Evolutionary conservation across 2,113 vertebrate genomes (phyloP).

Genomic region (Merops nubicus): DNA sequence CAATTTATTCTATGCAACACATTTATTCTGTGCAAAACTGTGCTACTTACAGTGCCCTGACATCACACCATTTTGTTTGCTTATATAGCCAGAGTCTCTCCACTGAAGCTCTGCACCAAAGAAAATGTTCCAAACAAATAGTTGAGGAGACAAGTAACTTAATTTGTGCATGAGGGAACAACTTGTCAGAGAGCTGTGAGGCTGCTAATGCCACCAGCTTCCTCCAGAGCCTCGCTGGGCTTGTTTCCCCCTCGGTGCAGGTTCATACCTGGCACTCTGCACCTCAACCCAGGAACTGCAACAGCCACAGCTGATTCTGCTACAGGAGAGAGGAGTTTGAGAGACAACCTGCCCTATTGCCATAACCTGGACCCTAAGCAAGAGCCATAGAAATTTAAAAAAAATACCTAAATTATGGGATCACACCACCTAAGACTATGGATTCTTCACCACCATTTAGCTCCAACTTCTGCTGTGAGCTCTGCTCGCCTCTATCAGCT

Average conservation of each 20-base stretch:
- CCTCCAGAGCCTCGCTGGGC: rapidly evolving
- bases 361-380: background rate
- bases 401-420: background rate
- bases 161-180: background rate
- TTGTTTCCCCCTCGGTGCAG: rapidly evolving
- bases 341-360: background rate
- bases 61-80: background rate
- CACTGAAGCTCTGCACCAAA: background rate
- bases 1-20: background rate
- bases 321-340: background rate
- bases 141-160: background rate
- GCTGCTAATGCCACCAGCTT: background rate
- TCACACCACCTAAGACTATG: background rate
- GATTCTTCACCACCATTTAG: background rate
- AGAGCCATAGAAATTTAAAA: background rate
- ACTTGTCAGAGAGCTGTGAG: background rate
- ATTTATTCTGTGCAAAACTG: background rate
- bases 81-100: background rate
- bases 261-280: rapidly evolving
- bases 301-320: background rate
- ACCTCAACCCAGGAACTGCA: background rate
- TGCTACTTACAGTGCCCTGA: background rate
- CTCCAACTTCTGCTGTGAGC: background rate
- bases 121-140: background rate
- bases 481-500: background rate